Percentiles rank a stretch among this genome's conserved stretches.
Evolutionary conservation across 2,113 vertebrate species (phyloP).

Genomic region (Todiramphus chloris): DNA sequence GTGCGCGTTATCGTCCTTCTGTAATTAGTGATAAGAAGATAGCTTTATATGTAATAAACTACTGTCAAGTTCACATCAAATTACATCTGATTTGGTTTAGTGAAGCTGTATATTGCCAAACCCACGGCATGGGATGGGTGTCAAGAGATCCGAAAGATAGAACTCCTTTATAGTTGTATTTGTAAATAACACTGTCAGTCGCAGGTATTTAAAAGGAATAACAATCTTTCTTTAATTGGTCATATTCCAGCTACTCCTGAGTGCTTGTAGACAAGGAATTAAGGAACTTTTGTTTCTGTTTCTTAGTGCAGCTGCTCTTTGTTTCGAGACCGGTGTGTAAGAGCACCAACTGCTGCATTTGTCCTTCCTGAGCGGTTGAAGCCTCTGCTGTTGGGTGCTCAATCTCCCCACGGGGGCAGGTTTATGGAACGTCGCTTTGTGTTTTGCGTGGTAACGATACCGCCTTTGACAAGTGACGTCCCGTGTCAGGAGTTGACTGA

Average conservation of each 20-base stretch:
- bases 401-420: background rate
- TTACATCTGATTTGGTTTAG: background rate
- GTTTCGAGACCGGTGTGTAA: background rate
- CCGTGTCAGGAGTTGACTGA: background rate
- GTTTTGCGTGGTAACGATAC: background rate
- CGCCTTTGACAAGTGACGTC: background rate
- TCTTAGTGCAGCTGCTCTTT: background rate
- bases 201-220: background rate
- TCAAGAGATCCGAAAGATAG: background rate
- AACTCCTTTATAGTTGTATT: background rate
- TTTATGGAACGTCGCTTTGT: background rate
- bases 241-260: background rate
- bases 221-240: background rate
- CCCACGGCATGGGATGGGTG: background rate
- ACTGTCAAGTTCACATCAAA: constrained; percentile 21
- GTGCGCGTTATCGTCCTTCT: background rate
- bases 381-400: background rate
- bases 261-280: background rate
- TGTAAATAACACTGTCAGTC: background rate
- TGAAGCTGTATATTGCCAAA: background rate
- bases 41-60: background rate
- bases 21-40: constrained; percentile 45
- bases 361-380: background rate
- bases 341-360: background rate
- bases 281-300: background rate